Evolutionary conservation across 2,113 vertebrate genomes (phyloP).

Genomic region (Fulmarus glacialis): DNA sequence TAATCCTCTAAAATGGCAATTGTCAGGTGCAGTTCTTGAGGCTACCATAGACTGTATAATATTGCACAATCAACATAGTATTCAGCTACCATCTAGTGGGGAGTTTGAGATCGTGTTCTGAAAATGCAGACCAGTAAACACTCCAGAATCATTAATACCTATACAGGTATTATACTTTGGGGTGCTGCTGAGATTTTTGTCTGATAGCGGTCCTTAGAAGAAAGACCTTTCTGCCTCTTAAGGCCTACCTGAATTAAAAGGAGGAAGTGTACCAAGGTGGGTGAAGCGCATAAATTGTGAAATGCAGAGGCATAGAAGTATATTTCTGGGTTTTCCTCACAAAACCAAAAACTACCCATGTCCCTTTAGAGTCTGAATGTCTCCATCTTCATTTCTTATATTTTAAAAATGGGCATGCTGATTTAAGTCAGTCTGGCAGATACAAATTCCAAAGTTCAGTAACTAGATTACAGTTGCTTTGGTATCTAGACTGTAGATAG

Average conservation of each 20-base stretch:
- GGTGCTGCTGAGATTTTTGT: neutral
- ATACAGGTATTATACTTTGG: fast-evolving
- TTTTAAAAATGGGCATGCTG: neutral
- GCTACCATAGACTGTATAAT: fast-evolving
- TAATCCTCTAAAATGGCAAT: neutral
- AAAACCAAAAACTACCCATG: fast-evolving
- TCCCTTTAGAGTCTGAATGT: neutral
- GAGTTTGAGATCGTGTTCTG: neutral
- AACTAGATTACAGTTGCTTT: neutral
- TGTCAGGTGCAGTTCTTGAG: neutral
- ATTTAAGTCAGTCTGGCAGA: neutral
- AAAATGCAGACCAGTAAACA: neutral
- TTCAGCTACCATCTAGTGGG: conserved; percentile 60
- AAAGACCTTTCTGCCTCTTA: neutral
- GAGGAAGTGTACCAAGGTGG: neutral
- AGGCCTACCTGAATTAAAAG: neutral
- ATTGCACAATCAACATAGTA: neutral
- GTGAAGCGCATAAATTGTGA: neutral
- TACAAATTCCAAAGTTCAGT: neutral
- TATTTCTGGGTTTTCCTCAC: neutral
- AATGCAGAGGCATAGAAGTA: neutral
- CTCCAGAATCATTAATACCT: neutral
- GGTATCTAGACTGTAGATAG: neutral
- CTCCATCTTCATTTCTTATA: neutral
- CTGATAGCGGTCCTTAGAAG: fast-evolving